A percentile compares a stretch with the other conserved stretches of the same genome.
Evolutionary conservation across 2,113 vertebrate genomes (phyloP).

Genomic region (Machaerirhynchus nigripectus): DNA sequence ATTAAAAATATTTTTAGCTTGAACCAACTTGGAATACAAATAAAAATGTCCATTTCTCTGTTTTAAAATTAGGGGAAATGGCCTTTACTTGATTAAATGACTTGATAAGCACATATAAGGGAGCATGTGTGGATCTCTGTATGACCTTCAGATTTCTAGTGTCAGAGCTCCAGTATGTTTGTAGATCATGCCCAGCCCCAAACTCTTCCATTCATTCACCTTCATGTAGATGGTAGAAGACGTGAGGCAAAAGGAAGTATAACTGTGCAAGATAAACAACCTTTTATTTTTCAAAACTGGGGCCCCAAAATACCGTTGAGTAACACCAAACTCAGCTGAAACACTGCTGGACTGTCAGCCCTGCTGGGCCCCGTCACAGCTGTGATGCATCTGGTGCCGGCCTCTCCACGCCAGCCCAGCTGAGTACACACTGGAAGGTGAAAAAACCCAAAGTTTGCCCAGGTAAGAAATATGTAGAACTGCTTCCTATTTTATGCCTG

Average conservation of each 20-base stretch:
- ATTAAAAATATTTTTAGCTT: not conserved
- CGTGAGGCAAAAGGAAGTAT: not conserved
- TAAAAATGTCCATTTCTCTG: not conserved
- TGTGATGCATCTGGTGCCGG: fast-evolving
- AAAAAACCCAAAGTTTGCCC: not conserved
- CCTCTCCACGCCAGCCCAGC: not conserved
- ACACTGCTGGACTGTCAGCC: not conserved
- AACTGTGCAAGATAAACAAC: not conserved
- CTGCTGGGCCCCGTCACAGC: fast-evolving
- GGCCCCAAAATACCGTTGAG: not conserved
- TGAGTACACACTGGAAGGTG: not conserved
- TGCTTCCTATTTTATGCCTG: not conserved
- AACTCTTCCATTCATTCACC: not conserved
- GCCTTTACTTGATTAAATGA: not conserved
- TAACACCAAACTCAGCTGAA: not conserved
- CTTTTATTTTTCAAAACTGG: not conserved
- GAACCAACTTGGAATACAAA: not conserved
- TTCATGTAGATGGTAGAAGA: not conserved
- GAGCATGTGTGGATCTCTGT: not conserved
- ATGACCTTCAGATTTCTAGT: not conserved
- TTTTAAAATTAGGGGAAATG: not conserved
- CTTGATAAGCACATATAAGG: not conserved
- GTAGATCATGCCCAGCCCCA: not conserved
- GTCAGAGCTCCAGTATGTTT: not conserved
- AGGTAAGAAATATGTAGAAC: not conserved